These are phyloP conservation scores for Osmerus eperlanus DNA, from an alignment of 2,113 vertebrate genomes.

Conservation along the genomic window DNA sequence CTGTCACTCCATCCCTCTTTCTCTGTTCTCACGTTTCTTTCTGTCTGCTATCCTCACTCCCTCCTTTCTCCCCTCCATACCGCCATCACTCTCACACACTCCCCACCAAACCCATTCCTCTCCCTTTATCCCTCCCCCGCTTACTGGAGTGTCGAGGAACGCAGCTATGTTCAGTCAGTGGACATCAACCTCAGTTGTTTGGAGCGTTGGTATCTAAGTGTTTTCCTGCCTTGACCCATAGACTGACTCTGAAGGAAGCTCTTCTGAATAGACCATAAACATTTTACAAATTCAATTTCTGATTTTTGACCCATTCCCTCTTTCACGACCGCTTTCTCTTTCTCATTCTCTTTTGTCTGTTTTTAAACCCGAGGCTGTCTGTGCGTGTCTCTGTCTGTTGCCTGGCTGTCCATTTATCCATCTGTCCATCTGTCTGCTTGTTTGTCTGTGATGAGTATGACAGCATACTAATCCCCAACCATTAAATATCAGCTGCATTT, in stretches of 20 bases:
- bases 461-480: no score
- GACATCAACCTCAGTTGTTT: no score
- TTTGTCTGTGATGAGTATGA: slow-evolving; percentile 5
- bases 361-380: slow-evolving; percentile 19
- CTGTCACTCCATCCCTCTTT: not conserved
- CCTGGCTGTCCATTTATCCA: not conserved
- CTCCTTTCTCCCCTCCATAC: no score
- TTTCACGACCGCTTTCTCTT: slow-evolving; percentile 3
- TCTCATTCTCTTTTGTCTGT: slow-evolving; percentile 14
- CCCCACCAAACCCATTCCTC: no score
- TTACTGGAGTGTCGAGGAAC: no score
- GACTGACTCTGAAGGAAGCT: slow-evolving; percentile 28
- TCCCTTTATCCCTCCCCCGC: no score
- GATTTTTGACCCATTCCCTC: slow-evolving; percentile 7
- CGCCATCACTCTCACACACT: no score
- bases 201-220: no score
- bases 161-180: no score
- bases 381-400: slow-evolving; percentile 5
- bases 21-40: not conserved
- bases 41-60: not conserved
- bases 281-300: slow-evolving; percentile 21
- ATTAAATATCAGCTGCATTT: not conserved
- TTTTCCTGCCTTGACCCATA: slow-evolving; percentile 19
- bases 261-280: slow-evolving; percentile 13
- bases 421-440: slow-evolving; percentile 32